Evolutionary conservation across 2,888 invertebrate species (phyloP).

Genomic region (Suillia variegata): DNA sequence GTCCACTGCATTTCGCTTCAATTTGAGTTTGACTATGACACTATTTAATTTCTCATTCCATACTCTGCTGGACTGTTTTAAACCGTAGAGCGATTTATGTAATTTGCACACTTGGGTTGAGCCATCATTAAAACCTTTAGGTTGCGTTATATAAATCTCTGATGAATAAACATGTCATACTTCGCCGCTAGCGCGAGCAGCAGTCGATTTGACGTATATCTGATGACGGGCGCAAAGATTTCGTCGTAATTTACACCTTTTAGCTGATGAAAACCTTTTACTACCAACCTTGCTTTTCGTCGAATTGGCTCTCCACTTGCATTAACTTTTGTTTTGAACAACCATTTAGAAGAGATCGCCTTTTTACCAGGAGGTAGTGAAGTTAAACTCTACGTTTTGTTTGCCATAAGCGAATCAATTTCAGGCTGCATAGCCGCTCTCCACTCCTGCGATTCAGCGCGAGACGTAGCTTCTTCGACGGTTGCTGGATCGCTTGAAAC

Average conservation of each 20-base stretch:
- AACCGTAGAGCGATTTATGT: constrained; percentile 22
- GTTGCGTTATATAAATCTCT: constrained; percentile 29
- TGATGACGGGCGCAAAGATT: constrained; percentile 5
- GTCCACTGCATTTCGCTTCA: too few species aligned
- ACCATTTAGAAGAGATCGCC: constrained; percentile 22
- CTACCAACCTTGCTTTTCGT: constrained; percentile 25
- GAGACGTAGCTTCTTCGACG: constrained; percentile 12
- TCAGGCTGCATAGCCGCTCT: too few species aligned
- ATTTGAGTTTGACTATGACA: too few species aligned
- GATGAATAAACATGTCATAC: constrained; percentile 25
- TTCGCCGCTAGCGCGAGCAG: constrained; percentile 26
- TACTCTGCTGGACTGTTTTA: constrained; percentile 23
- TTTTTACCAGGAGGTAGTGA: too few species aligned
- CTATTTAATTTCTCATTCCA: constrained; percentile 18
- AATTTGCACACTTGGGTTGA: constrained; percentile 24
- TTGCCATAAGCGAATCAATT: too few species aligned
- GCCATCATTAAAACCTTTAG: constrained; percentile 27
- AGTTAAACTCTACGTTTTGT: too few species aligned
- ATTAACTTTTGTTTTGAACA: constrained; percentile 26
- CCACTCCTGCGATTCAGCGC: too few species aligned
- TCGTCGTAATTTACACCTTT: constrained; percentile 27
- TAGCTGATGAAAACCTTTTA: constrained; percentile 23
- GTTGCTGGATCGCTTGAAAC: too few species aligned
- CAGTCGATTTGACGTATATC: constrained; percentile 25
- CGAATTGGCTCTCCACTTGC: constrained; percentile 17